phyloP scores from a whole-genome alignment of 2,113 vertebrate genomes.

The Labeo rohita region DNA sequence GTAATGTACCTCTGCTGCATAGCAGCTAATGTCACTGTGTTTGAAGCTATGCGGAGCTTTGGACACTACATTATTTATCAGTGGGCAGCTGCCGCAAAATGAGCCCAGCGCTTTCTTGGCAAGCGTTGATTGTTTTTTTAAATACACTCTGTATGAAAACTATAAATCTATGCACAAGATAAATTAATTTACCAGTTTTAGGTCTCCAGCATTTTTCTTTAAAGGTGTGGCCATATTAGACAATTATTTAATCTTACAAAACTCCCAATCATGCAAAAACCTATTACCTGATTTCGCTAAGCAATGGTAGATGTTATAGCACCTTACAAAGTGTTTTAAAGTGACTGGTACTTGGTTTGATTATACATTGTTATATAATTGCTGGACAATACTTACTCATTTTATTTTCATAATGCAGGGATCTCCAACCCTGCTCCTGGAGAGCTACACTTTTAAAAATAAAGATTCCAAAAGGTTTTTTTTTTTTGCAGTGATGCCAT shows the following conservation, averaged over 20 bases:
- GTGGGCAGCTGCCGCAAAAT: neutral
- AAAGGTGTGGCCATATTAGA: neutral
- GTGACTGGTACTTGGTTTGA: neutral
- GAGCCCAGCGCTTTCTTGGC: neutral
- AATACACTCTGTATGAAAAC: neutral
- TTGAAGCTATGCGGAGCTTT: conserved; percentile 1
- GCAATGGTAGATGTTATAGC: neutral
- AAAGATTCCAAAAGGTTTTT: too few species aligned
- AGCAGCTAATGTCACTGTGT: neutral
- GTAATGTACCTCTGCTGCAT: neutral
- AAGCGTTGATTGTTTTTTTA: neutral
- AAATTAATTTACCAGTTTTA: neutral
- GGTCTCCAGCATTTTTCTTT: neutral
- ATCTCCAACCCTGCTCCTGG: too few species aligned
- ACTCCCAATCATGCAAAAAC: neutral
- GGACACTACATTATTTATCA: conserved; percentile 6
- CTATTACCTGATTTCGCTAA: neutral
- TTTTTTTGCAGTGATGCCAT: too few species aligned
- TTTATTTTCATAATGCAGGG: too few species aligned
- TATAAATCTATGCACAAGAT: neutral
- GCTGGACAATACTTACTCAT: neutral
- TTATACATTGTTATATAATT: neutral
- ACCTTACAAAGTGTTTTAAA: neutral
- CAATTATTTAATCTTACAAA: neutral
- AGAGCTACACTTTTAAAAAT: too few species aligned